Evolutionary conservation across 2,113 vertebrate genomes (phyloP).

Genomic region (Dasyprocta punctata): DNA sequence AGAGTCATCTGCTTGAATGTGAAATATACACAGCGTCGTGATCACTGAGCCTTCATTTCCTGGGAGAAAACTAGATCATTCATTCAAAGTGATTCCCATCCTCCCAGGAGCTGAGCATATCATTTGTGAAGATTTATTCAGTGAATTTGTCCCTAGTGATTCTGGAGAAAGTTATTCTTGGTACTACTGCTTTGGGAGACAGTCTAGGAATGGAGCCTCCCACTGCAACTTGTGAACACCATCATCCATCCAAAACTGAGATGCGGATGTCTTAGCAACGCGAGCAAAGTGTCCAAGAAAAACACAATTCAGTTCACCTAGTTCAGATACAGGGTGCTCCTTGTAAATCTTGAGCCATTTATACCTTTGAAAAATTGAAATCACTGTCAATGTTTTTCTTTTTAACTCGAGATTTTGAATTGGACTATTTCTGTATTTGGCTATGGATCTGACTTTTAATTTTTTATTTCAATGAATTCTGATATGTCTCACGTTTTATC

Average conservation of each 20-base stretch:
- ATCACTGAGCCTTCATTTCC: slow-evolving; percentile 62
- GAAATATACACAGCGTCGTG: slow-evolving; percentile 27
- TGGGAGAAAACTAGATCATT: slow-evolving; percentile 54
- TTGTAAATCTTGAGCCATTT: slow-evolving; percentile 80
- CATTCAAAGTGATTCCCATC: slow-evolving; percentile 71
- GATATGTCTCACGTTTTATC: slow-evolving; percentile 63
- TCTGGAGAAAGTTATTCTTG: slow-evolving; percentile 63
- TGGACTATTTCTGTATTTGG: slow-evolving; percentile 65
- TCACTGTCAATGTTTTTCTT: slow-evolving; percentile 73
- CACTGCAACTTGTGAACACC: slow-evolving; percentile 78
- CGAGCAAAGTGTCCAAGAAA: slow-evolving; percentile 74
- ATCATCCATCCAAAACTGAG: slow-evolving; percentile 53
- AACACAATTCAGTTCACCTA: slow-evolving; percentile 82
- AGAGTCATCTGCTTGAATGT: slow-evolving; percentile 90
- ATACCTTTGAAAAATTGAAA: slow-evolving; percentile 73
- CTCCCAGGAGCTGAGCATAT: slow-evolving; percentile 74
- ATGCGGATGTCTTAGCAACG: slow-evolving; percentile 10
- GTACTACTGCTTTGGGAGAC: slow-evolving; percentile 75
- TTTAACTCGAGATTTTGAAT: slow-evolving; percentile 74
- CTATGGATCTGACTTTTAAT: slow-evolving; percentile 68
- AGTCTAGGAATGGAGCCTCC: slow-evolving; percentile 69
- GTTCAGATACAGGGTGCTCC: slow-evolving; percentile 76
- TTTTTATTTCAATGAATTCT: slow-evolving; percentile 71
- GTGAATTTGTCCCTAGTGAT: slow-evolving; percentile 73
- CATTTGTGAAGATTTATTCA: slow-evolving; percentile 75